A percentile compares a stretch with the other conserved stretches of the same genome.
Conservation (phyloP, 2,888 invertebrate genomes). For the Cepaea hortensis region DNA sequence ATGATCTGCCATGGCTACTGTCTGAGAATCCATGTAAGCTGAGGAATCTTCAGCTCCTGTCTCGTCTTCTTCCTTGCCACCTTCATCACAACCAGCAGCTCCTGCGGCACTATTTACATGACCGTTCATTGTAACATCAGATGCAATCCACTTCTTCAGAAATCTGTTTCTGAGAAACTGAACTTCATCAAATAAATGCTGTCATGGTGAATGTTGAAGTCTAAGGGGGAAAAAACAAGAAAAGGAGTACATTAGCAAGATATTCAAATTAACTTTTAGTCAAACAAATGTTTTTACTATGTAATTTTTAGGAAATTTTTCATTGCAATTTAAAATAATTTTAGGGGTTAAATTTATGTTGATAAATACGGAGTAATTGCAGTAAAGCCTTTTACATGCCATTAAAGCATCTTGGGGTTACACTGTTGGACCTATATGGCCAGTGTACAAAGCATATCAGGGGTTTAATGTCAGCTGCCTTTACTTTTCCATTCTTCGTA, state of each 20-base stretch:
- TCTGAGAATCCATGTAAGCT: not conserved
- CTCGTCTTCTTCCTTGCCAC: not conserved
- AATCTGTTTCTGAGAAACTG: not conserved
- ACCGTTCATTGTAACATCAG: not conserved
- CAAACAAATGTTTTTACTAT: not conserved
- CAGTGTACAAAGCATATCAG: too few species aligned
- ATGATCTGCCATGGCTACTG: not conserved
- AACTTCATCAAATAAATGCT: not conserved
- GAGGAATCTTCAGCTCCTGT: not conserved
- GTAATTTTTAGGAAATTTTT: not conserved
- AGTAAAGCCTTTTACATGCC: not conserved
- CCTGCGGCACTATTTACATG: not conserved
- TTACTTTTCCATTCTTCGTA: too few species aligned
- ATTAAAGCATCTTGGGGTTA: too few species aligned
- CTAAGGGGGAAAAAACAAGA: not conserved
- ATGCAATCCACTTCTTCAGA: not conserved
- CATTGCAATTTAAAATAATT: not conserved
- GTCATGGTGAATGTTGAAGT: not conserved
- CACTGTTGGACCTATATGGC: too few species aligned
- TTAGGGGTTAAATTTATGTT: not conserved
- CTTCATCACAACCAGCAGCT: slow-evolving; percentile 10
- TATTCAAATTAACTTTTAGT: not conserved
- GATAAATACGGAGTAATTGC: not conserved
- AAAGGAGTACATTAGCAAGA: not conserved
- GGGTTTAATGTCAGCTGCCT: too few species aligned